Conservation (phyloP, 2,113 vertebrate species). For the Oryzias celebensis region DNA sequence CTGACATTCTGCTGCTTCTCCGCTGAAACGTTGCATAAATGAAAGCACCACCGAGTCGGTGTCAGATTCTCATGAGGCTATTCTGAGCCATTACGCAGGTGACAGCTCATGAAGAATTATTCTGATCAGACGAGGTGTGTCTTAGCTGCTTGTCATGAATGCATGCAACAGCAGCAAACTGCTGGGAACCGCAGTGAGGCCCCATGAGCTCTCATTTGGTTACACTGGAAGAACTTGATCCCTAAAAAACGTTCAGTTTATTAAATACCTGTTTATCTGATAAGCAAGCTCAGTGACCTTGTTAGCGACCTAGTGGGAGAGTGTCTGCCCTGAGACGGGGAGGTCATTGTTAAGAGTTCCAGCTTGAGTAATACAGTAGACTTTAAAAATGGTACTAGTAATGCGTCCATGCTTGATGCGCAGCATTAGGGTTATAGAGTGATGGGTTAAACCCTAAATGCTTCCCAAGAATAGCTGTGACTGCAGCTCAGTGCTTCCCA, state of each 20-base stretch:
- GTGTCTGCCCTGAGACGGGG: too few species aligned
- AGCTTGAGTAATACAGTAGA: too few species aligned
- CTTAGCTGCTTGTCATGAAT: conserved; percentile 9
- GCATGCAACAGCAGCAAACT: conserved; percentile 1
- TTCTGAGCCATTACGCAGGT: conserved; percentile 6
- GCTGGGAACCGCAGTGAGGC: not conserved
- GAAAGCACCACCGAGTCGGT: not conserved
- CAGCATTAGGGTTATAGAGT: too few species aligned
- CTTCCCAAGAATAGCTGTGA: too few species aligned
- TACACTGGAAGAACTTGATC: not conserved
- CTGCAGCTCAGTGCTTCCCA: too few species aligned
- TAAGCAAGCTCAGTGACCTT: not conserved
- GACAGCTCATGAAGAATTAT: conserved; percentile 36
- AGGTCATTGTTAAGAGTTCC: too few species aligned
- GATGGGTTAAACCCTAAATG: too few species aligned
- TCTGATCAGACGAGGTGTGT: conserved; percentile 11
- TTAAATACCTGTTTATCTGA: not conserved
- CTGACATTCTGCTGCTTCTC: not conserved
- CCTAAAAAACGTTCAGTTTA: not conserved
- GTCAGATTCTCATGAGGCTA: conserved; percentile 15
- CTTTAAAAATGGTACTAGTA: too few species aligned
- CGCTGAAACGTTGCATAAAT: conserved; percentile 11
- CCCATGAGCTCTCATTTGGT: not conserved
- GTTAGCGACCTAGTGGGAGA: too few species aligned
- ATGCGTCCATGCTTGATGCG: too few species aligned